phyloP scores from a whole-genome alignment of 2,888 invertebrate species.

The Cinara cedri region DNA sequence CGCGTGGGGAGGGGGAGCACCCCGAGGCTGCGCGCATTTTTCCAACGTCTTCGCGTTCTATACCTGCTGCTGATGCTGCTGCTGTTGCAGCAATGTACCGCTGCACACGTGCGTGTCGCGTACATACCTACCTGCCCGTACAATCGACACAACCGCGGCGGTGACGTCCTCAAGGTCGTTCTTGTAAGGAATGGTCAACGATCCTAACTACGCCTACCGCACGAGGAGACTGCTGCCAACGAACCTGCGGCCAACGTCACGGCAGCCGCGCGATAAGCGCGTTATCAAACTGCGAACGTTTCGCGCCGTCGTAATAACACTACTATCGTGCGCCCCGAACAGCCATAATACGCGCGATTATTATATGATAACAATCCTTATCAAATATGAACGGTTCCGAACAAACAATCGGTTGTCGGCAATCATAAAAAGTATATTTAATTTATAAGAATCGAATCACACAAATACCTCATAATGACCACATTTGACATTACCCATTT shows the following conservation, averaged over 20 bases:
- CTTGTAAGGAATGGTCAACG: conserved; percentile 49
- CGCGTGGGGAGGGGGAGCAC: neutral
- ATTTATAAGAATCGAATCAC: too few species aligned
- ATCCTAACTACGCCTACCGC: neutral
- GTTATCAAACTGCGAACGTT: neutral
- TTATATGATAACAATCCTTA: too few species aligned
- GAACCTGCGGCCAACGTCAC: neutral
- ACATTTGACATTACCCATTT: too few species aligned
- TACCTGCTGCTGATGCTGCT: too few species aligned
- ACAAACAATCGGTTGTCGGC: too few species aligned
- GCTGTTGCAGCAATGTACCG: neutral
- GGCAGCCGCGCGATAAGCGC: neutral
- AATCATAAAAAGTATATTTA: too few species aligned
- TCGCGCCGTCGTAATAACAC: too few species aligned
- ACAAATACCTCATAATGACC: too few species aligned
- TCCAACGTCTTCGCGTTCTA: neutral
- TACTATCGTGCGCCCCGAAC: too few species aligned
- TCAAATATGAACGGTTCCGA: too few species aligned
- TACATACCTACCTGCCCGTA: neutral
- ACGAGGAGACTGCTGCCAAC: neutral
- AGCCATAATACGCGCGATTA: too few species aligned
- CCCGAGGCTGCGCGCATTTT: conserved; percentile 1
- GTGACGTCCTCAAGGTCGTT: conserved; percentile 46
- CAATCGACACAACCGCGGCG: neutral
- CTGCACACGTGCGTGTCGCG: conserved; percentile 1